Evolutionary conservation across 1,140 invertebrate species (phyloP).

Genomic region (Meloidogyne floridensis): DNA sequence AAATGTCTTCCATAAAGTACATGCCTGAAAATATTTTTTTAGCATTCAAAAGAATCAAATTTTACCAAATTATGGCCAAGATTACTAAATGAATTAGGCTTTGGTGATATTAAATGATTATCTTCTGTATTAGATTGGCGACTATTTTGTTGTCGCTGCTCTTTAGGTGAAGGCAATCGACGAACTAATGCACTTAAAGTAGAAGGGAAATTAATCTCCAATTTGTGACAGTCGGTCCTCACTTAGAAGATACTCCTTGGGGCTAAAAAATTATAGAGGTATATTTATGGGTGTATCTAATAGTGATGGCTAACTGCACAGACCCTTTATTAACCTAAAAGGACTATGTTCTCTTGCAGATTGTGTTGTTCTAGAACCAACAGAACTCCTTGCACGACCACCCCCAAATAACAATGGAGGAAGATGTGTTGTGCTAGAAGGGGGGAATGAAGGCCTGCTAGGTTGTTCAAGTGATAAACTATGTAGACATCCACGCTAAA

Average conservation of each 20-base stretch:
- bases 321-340: background rate
- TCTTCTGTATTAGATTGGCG: slow-evolving; percentile 50
- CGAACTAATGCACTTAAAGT: slow-evolving; percentile 18
- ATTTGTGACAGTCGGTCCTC: too few species aligned
- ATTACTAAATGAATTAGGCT: slow-evolving; percentile 64
- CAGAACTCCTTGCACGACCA: background rate
- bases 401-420: background rate
- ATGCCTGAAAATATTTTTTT: slow-evolving; percentile 49
- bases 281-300: too few species aligned
- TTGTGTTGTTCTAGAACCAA: background rate
- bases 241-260: background rate
- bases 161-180: slow-evolving; percentile 26
- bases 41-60: slow-evolving; percentile 11
- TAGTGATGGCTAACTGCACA: too few species aligned
- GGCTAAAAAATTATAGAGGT: background rate
- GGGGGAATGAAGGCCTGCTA: background rate
- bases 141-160: slow-evolving; percentile 19
- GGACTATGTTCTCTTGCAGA: background rate
- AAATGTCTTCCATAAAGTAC: slow-evolving; percentile 60
- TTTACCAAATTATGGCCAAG: slow-evolving; percentile 62
- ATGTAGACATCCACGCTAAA: slow-evolving; percentile 46
- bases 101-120: slow-evolving; percentile 38
- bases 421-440: background rate
- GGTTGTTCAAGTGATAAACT: slow-evolving; percentile 57
- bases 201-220: background rate